Base-by-base conservation (phyloP, 2,888 invertebrate species). In the Xylota segnis region DNA sequence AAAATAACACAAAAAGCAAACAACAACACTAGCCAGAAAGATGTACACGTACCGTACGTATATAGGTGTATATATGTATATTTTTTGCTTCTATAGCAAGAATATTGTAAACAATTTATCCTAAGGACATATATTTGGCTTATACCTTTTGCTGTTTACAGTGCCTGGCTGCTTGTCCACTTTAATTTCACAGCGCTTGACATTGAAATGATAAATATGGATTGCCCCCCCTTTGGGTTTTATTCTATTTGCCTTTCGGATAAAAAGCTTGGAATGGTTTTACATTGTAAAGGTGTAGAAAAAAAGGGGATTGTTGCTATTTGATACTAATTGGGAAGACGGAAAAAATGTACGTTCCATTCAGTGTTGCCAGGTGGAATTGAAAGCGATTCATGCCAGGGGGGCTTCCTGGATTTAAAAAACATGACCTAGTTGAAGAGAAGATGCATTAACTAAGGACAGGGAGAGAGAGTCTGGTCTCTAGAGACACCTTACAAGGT, bases 141-240 rank as follows among this genome's bases (percentile, higher is more conserved):
- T 50, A 23, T 50, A 50, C 18, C 50, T 23, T 50, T 50, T 50
- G 4, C 12, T 50, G 50, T 50, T 50, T 23, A 14, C 14, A 43
- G 12, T 43, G 43, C 14, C 14, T 43, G 43, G 23, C 2, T 14
- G 50, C 12, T 50, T 50, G 23, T 23, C 14, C 50, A 16, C 50
- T 50, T 10, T 23, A 50, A 50, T 50, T 50, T 18, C 18, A 50
- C 50, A 23, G 23, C 5, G 23, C 50, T 50, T 50, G 50, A 50
- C 50, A 50, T 50, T 50, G 12, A 50, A 50, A 50, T 43, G 43
- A 43, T 43, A 43, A 43, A 43, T 43, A 43, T 14, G 43, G 14
- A 43, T 14, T 43, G 14, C 12, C 4, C 43, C 5, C 6, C 43
- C 7, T 23, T 23, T 23, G 50, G 23, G 50, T 16, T 50, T 50